Evolutionary conservation across 1,140 invertebrate genomes (phyloP), one percentile per base, ranked within the genome.

Genomic region (Propsilocerus akamusi): DNA sequence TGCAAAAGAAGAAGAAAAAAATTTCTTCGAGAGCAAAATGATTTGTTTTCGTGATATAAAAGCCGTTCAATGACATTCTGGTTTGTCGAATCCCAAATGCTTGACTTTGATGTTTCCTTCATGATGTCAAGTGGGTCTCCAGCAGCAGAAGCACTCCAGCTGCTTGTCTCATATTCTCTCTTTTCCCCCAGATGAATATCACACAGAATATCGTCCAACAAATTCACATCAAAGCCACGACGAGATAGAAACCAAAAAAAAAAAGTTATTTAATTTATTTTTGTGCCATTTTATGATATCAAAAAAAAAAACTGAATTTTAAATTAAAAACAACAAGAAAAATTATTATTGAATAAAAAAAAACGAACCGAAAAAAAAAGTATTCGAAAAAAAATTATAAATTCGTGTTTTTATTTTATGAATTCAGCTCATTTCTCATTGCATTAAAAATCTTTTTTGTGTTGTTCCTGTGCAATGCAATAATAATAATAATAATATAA

Each of bases 401-500:
- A 41, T 41, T 41, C 34, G 34, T 41, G 17, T 14, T 41, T 41
- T 41, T 17, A 20, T 41, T 20, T 41, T 41, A 41, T 41, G 11
- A 41, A 41, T 41, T 41, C 34, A 41, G 34, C 34, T 41, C 34
- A 41, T 41, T 41, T 41, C 34, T 41, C 34, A 41, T 41, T 41
- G 34, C 12, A 41, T 41, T 41, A 41, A 41, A n/a, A 41, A 11
- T 3, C n/a, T 30, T 30, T 30, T 30, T 30, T 30, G 2, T 30
- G 28, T 30, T 11, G 2, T 30, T 30, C 14, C 34, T 20, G 34
- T 41, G 34, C 17, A 41, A 41, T 20, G 22, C 6, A 30, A n/a
- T 12, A n/a, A 30, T 10, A 30, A 41, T 41, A 17, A 41, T 41
- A 41, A 41, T 41, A 20, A 14, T 20, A 41, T 41, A 41, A 41